phyloP scores from a whole-genome alignment of 2,113 vertebrate species.

The Azemiops feae region DNA sequence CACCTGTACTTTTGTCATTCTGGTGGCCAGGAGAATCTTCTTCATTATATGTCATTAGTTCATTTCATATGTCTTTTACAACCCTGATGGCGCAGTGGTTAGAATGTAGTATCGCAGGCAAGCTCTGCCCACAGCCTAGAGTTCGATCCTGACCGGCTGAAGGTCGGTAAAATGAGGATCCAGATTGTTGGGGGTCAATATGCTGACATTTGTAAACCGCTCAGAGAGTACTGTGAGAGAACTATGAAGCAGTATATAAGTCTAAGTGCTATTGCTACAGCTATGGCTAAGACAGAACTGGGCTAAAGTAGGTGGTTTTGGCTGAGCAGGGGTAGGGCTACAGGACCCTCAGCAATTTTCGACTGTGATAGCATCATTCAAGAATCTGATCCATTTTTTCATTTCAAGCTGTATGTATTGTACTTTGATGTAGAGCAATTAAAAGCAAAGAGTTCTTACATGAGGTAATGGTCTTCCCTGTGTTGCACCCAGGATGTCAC shows the following conservation, averaged over 20 bases:
- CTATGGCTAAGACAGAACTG: not conserved
- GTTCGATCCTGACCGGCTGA: not conserved
- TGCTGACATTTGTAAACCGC: not conserved
- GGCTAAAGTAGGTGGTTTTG: not conserved
- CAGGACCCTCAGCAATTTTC: not conserved
- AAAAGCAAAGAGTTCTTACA: not conserved
- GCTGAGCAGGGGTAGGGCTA: not conserved
- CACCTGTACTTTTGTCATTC: not conserved
- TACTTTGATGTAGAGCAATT: not conserved
- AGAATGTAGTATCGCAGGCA: not conserved
- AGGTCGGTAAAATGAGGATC: not conserved
- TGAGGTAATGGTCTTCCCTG: not conserved
- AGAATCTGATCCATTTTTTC: not conserved
- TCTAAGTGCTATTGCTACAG: too few relatives aligned
- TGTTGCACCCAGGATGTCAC: slow-evolving; percentile 66
- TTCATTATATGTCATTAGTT: not conserved
- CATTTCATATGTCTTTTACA: not conserved
- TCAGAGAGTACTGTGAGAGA: not conserved
- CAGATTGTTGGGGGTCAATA: not conserved
- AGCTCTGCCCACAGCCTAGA: not conserved
- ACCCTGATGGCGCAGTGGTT: not conserved
- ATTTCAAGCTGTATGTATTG: not conserved
- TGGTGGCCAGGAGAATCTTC: not conserved
- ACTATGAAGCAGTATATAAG: too few relatives aligned
- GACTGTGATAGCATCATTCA: not conserved